Evolutionary conservation across 2,888 invertebrate species (phyloP), one percentile per base, ranked within the genome.

Genomic region (Aethes cnicana): DNA sequence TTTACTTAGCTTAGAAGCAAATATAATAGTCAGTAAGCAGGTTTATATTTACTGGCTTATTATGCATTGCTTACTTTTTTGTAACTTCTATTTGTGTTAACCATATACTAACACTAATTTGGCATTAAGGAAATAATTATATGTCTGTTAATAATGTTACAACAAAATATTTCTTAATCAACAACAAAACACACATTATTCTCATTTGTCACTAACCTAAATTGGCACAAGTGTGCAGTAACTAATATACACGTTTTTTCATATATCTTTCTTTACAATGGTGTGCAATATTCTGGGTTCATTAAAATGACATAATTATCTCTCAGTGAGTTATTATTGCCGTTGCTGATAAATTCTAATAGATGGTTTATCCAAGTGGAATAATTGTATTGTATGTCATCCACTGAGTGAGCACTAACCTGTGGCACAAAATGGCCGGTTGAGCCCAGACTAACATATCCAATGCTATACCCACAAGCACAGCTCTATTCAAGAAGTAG

Each of bases 401-500:
- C 21, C 11, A 54, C 21, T 21, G 16, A 33, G 9, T 6, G 17
- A 32, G 23, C 23, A 18, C 33, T 47, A 41, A 37, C 33, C 17
- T 18, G 47, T 35, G 41, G 28, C 52, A 57, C 53, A 59, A 49
- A 47, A 61, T 54, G 20, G 7, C 23, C 37, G 14, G 12, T 33
- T 7, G 12, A 23, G 37, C 28, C 6, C 20, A 32, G 28, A 49
- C 48, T 49, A 59, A 59, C 57, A 32, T 63, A 61, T 49, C 58
- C 16, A 14, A 18, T 61, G 63, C 46, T 61, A 63, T 72, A 69
- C 69, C 64, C 68, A 71, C 67, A 54, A 58, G 59, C 67, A 61
- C 67, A 72, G 73, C 78, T 81, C 86, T 84, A 88, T 88, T 88
- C 87, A 88, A 77, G 81, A 81, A 84, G 85, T 84, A 83, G 74